phyloP scores from a whole-genome alignment of 2,888 invertebrate species.

The Lasioglossum oenotherae region DNA sequence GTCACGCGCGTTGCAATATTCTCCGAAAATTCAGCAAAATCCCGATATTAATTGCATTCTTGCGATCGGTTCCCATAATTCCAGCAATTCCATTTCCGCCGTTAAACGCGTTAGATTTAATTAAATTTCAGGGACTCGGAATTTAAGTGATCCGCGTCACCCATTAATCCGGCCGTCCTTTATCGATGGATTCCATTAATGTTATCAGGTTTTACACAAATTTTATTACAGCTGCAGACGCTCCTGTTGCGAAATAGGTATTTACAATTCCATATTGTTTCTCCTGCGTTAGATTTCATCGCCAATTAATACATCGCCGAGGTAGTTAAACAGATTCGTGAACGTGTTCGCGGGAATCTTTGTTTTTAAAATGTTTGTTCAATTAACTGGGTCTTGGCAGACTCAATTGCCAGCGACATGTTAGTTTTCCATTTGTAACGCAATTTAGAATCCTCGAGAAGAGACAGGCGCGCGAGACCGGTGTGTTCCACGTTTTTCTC shows the following conservation, averaged over 20 bases:
- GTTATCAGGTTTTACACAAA: not conserved
- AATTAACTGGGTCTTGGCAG: not conserved
- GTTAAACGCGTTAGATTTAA: conserved; percentile 4
- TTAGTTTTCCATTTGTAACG: not conserved
- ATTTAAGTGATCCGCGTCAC: conserved; percentile 14
- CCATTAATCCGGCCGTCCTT: conserved; percentile 1
- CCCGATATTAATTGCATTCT: conserved; percentile 4
- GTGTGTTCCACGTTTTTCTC: not conserved
- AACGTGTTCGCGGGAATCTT: not conserved
- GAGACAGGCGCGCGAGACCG: not conserved
- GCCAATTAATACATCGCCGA: not conserved
- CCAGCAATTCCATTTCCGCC: not conserved
- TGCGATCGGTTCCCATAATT: not conserved
- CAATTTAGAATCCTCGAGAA: not conserved
- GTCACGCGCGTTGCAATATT: not conserved
- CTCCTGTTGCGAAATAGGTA: not conserved
- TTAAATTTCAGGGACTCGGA: conserved; percentile 1
- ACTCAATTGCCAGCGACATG: not conserved
- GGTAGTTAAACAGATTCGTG: not conserved
- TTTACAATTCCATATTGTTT: not conserved
- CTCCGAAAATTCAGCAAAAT: not conserved
- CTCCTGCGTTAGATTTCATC: not conserved
- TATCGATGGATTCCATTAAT: not conserved
- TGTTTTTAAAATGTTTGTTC: not conserved
- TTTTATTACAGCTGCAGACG: not conserved